These are phyloP conservation scores for Diadegma fenestrale DNA, from an alignment of 2,888 invertebrate species.

Conservation along the genomic window DNA sequence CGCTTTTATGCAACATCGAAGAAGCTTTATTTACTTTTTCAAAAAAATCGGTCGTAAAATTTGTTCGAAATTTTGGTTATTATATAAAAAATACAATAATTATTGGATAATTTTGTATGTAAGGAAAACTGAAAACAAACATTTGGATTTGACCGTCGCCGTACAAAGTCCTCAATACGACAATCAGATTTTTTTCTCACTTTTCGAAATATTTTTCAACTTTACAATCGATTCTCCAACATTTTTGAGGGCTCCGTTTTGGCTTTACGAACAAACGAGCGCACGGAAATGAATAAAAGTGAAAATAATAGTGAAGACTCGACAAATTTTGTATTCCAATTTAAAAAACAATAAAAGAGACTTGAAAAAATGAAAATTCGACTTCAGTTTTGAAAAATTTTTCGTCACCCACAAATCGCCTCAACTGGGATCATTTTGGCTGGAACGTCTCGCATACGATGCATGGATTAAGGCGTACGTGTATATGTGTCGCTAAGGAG, in stretches of 20 bases:
- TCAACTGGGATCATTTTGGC: neutral
- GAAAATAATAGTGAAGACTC: neutral
- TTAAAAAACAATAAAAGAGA: neutral
- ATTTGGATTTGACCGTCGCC: too few relatives aligned
- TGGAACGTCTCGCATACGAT: neutral
- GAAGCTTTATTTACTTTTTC: too few relatives aligned
- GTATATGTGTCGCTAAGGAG: slow-evolving; percentile 17
- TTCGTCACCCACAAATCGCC: neutral
- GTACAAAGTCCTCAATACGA: too few relatives aligned
- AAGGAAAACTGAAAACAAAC: too few relatives aligned
- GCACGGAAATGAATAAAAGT: neutral
- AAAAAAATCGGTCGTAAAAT: too few relatives aligned
- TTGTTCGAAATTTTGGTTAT: too few relatives aligned
- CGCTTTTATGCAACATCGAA: too few relatives aligned
- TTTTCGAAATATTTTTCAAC: neutral
- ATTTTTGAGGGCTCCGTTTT: neutral
- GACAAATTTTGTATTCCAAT: neutral
- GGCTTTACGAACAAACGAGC: neutral
- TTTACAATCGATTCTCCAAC: neutral
- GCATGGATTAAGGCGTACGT: neutral
- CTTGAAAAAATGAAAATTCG: neutral
- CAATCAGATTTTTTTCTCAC: neutral
- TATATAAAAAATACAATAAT: too few relatives aligned
- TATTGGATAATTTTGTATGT: too few relatives aligned
- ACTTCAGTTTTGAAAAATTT: neutral